Evolutionary conservation across 2,113 vertebrate genomes (phyloP).

Genomic region (Chaetorhynchus papuensis): DNA sequence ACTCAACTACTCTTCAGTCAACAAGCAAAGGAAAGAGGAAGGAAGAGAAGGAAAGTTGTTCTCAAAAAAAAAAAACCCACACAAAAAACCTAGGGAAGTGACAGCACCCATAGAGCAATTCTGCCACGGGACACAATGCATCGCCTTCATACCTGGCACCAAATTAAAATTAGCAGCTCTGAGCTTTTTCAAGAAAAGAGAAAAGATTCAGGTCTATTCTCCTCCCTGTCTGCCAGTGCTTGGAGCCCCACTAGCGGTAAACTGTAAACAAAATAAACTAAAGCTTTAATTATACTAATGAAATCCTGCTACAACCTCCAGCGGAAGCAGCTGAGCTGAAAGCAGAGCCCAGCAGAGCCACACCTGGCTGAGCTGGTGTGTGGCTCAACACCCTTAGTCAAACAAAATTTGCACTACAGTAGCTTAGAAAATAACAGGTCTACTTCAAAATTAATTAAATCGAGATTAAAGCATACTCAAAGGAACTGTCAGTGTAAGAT

Average conservation of each 20-base stretch:
- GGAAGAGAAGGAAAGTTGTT: neutral
- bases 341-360: neutral
- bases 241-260: neutral
- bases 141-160: fast-evolving
- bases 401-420: neutral
- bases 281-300: neutral
- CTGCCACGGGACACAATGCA: neutral
- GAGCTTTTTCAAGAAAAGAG: neutral
- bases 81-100: neutral
- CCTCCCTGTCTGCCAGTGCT: neutral
- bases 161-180: neutral
- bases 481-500: neutral
- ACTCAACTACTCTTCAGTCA: neutral
- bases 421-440: neutral
- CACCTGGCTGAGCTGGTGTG: neutral
- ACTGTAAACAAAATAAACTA: neutral
- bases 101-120: neutral
- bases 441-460: neutral
- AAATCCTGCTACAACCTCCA: neutral
- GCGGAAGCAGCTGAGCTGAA: neutral
- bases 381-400: neutral
- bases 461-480: neutral
- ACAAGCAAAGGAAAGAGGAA: neutral
- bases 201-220: neutral
- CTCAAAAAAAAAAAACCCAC: neutral